phyloP scores from a whole-genome alignment of 2,888 invertebrate species.

The Bembecia ichneumoniformis region DNA sequence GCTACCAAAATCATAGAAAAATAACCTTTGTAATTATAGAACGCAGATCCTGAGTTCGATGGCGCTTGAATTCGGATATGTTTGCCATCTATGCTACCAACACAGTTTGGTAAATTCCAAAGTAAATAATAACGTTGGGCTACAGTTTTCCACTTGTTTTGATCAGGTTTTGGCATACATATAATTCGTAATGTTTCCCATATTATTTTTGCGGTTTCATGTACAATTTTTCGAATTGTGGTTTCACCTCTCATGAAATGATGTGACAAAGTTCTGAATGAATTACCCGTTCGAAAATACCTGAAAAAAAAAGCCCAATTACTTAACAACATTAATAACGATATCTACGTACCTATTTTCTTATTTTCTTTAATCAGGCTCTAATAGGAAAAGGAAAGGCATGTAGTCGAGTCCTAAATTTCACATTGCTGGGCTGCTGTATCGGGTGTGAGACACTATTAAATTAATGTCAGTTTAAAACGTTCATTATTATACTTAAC shows the following conservation, averaged over 20 bases:
- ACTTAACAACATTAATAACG: too few species aligned
- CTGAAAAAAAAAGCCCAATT: constrained; percentile 16
- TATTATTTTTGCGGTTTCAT: constrained; percentile 13
- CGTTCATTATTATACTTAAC: too few species aligned
- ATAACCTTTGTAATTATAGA: constrained; percentile 23
- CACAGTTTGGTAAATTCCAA: constrained; percentile 22
- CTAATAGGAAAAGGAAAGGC: too few species aligned
- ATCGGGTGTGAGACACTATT: too few species aligned
- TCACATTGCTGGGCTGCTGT: too few species aligned
- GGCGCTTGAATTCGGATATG: constrained; percentile 20
- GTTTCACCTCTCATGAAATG: constrained; percentile 14
- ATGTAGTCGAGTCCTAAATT: too few species aligned
- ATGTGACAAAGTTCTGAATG: constrained; percentile 11
- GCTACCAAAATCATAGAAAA: constrained; percentile 24
- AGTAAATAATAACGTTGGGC: constrained; percentile 16
- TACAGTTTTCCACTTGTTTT: constrained; percentile 16
- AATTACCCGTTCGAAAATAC: constrained; percentile 16
- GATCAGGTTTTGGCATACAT: constrained; percentile 2
- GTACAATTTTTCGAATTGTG: constrained; percentile 14
- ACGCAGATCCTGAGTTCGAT: constrained; percentile 14
- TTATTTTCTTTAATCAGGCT: too few species aligned
- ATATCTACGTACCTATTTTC: too few species aligned
- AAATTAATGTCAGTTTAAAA: too few species aligned
- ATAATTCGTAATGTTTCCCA: constrained; percentile 12
- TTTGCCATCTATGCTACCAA: constrained; percentile 21